Percentiles rank a stretch among this genome's conserved stretches.
Evolutionary conservation across 2,888 invertebrate species (phyloP).

Genomic region (Thumatha senex): DNA sequence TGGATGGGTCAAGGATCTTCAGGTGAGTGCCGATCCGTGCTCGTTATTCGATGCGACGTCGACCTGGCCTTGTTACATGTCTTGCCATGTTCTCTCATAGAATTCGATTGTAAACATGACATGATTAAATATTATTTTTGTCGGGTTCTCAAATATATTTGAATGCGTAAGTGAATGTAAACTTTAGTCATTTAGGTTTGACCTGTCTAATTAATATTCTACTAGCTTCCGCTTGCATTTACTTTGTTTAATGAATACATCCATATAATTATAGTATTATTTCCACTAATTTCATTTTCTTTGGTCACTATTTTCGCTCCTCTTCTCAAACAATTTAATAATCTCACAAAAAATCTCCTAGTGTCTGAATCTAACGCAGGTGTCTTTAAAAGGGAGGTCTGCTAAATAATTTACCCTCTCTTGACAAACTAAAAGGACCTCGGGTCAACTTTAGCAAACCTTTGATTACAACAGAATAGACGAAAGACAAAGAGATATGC

Average conservation of each 20-base stretch:
- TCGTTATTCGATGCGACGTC: conserved; percentile 50
- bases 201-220: neutral
- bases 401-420: no score
- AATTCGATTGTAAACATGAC: conserved; percentile 46
- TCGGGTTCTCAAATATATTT: conserved; percentile 17
- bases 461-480: no score
- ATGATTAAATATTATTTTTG: conserved; percentile 35
- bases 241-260: neutral
- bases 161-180: conserved; percentile 8
- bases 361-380: no score
- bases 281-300: neutral
- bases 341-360: no score
- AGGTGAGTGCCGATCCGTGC: conserved; percentile 77
- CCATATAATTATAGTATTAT: neutral
- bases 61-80: conserved; percentile 75
- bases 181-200: neutral
- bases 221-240: neutral
- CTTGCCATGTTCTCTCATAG: conserved; percentile 70
- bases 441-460: no score
- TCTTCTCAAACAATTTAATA: no score
- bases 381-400: no score
- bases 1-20: conserved; percentile 81
- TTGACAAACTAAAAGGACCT: no score
- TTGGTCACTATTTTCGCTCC: no score
- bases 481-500: no score